phyloP scores from a whole-genome alignment of 2,797 vertebrate genomes.

The Myiotriccus ornatus region DNA sequence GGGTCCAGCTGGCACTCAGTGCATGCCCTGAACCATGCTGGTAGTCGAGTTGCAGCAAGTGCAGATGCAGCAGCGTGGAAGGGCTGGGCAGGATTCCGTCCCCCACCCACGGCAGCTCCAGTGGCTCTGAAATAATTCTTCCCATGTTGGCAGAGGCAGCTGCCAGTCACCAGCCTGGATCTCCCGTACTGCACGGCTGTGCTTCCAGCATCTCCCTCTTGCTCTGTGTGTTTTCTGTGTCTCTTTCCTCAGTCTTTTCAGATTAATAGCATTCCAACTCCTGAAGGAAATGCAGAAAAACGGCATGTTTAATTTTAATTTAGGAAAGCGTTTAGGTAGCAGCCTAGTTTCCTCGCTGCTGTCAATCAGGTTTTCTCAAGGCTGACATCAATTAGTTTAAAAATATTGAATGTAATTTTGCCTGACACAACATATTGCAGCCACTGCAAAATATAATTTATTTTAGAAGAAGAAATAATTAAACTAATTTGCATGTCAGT shows the following conservation, averaged over 20 bases:
- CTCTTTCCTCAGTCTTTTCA: slow-evolving; percentile 24
- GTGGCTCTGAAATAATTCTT: background rate
- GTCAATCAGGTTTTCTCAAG: slow-evolving; percentile 83
- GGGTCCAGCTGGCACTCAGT: rapidly evolving
- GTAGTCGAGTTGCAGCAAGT: background rate
- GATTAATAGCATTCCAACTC: slow-evolving; percentile 65
- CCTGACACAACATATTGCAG: slow-evolving; percentile 86
- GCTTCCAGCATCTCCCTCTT: background rate
- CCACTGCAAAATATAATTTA: slow-evolving; percentile 86
- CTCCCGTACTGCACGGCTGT: background rate
- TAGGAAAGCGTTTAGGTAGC: slow-evolving; percentile 75
- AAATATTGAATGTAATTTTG: slow-evolving; percentile 87
- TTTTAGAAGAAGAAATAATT: slow-evolving; percentile 87
- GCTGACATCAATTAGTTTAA: slow-evolving; percentile 86
- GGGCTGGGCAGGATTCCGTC: background rate
- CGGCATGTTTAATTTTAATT: slow-evolving; percentile 78
- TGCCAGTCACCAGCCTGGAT: background rate
- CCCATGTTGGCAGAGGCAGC: background rate
- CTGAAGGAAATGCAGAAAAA: slow-evolving; percentile 70
- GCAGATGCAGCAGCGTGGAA: background rate
- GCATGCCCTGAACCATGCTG: rapidly evolving
- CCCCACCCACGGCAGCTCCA: background rate
- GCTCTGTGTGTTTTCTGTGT: slow-evolving; percentile 10
- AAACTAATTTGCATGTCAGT: slow-evolving; percentile 86
- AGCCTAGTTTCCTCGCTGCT: slow-evolving; percentile 73